A percentile compares a stretch with the other conserved stretches of the same genome.
These are phyloP conservation scores for Hedya salicella DNA, from an alignment of 2,888 invertebrate genomes.

Conservation along the genomic window DNA sequence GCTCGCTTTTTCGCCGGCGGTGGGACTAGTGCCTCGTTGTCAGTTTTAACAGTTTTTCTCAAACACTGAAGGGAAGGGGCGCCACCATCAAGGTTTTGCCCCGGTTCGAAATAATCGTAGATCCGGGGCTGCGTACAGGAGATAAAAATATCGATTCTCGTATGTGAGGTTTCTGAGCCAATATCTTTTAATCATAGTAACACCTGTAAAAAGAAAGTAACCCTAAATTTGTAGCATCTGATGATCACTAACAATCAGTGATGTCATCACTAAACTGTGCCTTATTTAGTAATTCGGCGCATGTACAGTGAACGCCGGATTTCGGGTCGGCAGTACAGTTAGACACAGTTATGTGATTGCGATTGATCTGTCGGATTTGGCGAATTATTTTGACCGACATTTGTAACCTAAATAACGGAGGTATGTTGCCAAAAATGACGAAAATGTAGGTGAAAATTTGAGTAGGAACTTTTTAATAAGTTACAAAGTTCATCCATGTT, in stretches of 20 bases:
- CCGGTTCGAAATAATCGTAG: too few relatives aligned
- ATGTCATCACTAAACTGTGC: constrained; percentile 37
- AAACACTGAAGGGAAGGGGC: too few relatives aligned
- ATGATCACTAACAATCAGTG: neutral
- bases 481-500: too few relatives aligned
- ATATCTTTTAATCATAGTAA: too few relatives aligned
- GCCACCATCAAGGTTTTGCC: too few relatives aligned
- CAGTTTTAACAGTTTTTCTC: too few relatives aligned
- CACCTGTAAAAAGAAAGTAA: too few relatives aligned
- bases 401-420: constrained; percentile 7
- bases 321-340: constrained; percentile 49
- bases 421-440: constrained; percentile 24
- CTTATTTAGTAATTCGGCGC: constrained; percentile 48
- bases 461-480: neutral
- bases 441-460: neutral
- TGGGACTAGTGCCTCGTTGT: too few relatives aligned
- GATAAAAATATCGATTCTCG: too few relatives aligned
- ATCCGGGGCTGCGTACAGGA: too few relatives aligned
- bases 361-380: constrained; percentile 45
- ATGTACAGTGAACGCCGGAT: constrained; percentile 44
- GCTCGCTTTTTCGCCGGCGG: too few relatives aligned
- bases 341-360: constrained; percentile 48
- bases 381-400: constrained; percentile 30
- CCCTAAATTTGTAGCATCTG: neutral
- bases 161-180: too few relatives aligned